Evolutionary conservation across 2,888 invertebrate species (phyloP).

Genomic region (Spisula solida): DNA sequence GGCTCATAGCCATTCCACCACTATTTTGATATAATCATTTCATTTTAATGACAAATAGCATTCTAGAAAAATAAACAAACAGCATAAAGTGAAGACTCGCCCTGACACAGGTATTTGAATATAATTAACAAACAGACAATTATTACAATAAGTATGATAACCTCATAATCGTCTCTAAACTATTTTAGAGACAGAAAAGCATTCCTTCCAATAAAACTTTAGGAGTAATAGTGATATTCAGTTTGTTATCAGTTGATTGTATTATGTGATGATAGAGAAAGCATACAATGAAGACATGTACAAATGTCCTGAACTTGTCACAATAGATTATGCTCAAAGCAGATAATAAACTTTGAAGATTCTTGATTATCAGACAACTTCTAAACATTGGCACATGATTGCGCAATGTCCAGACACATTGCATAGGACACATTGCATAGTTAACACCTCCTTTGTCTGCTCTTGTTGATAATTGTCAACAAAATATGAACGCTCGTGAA

Average conservation of each 20-base stretch:
- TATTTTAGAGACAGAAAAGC: neutral
- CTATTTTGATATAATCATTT: neutral
- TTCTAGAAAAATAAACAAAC: neutral
- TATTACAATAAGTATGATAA: neutral
- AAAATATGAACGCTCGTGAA: conserved; percentile 3
- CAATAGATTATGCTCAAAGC: conserved; percentile 6
- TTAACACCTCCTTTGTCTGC: conserved; percentile 26
- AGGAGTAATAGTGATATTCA: neutral
- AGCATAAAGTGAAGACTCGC: neutral
- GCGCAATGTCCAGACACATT: neutral
- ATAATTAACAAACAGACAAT: neutral
- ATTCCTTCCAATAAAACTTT: neutral
- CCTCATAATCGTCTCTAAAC: no score
- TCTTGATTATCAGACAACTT: neutral
- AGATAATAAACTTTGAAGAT: neutral
- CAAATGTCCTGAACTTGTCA: neutral
- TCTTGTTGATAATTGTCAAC: conserved; percentile 6
- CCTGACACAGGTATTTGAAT: neutral
- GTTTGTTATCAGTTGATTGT: neutral
- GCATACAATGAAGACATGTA: neutral
- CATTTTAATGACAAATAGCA: neutral
- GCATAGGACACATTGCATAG: neutral
- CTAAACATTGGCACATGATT: neutral
- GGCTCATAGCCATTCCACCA: neutral
- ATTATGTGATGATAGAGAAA: neutral